Evolutionary conservation across 2,888 invertebrate genomes (phyloP).

Genomic region (Tuta absoluta): DNA sequence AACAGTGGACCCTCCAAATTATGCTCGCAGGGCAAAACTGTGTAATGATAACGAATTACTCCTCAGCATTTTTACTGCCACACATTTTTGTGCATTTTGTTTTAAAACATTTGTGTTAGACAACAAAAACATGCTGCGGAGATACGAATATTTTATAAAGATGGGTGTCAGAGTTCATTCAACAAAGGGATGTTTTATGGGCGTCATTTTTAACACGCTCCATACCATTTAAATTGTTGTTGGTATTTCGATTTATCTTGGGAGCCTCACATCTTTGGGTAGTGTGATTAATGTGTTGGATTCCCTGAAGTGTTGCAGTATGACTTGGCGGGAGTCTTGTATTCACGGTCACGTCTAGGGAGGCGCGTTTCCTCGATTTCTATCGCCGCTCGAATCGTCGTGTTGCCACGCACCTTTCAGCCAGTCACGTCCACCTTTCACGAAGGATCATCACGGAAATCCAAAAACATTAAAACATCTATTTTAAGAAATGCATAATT

Average conservation of each 20-base stretch:
- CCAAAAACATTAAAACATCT: constrained; percentile 13
- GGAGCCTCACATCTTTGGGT: neutral
- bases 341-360: constrained; percentile 50
- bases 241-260: constrained; percentile 22
- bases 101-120: constrained; percentile 17
- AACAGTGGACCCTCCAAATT: constrained; percentile 30
- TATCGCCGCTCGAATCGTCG: constrained; percentile 32
- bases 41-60: constrained; percentile 32
- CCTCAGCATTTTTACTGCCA: constrained; percentile 33
- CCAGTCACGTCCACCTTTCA: constrained; percentile 38
- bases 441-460: constrained; percentile 18
- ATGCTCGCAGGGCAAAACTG: constrained; percentile 33
- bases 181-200: constrained; percentile 30
- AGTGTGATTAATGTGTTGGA: constrained; percentile 16
- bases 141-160: constrained; percentile 29
- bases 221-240: constrained; percentile 7
- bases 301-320: constrained; percentile 31
- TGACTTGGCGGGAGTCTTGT: constrained; percentile 32
- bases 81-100: constrained; percentile 27
- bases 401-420: constrained; percentile 36
- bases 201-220: constrained; percentile 29
- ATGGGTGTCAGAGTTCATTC: constrained; percentile 29
- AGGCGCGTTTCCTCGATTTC: constrained; percentile 26
- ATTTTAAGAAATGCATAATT: constrained; percentile 17
- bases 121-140: constrained; percentile 20